These are phyloP conservation scores for Silvanus unidentatus DNA, from an alignment of 2,888 invertebrate genomes.

Conservation along the genomic window DNA sequence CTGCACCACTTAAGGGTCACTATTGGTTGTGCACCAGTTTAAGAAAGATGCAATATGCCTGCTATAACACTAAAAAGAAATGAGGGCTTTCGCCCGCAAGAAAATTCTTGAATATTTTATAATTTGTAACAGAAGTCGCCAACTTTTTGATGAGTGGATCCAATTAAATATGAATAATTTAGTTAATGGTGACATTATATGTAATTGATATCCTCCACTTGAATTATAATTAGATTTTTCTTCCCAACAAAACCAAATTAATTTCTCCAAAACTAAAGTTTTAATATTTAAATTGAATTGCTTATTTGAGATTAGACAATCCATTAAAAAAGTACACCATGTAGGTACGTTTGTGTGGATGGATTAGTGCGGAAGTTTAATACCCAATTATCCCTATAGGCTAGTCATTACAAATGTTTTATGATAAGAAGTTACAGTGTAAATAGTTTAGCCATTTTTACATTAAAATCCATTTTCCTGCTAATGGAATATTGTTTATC, in stretches of 20 bases:
- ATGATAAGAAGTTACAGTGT: too few relatives aligned
- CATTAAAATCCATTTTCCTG: slow-evolving; percentile 4
- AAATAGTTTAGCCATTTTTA: too few relatives aligned
- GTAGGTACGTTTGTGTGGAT: too few relatives aligned
- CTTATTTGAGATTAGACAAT: neutral
- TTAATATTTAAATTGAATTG: slow-evolving; percentile 22
- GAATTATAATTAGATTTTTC: slow-evolving; percentile 37
- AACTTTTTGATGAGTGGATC: slow-evolving; percentile 46
- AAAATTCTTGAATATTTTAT: slow-evolving; percentile 44
- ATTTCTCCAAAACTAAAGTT: slow-evolving; percentile 22
- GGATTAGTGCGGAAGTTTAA: too few relatives aligned
- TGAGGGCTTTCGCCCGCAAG: slow-evolving; percentile 41
- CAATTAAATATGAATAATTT: slow-evolving; percentile 48
- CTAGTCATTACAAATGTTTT: too few relatives aligned
- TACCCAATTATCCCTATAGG: too few relatives aligned
- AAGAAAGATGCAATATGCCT: slow-evolving; percentile 38
- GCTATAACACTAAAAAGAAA: slow-evolving; percentile 47
- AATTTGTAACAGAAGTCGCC: slow-evolving; percentile 46
- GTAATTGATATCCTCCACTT: slow-evolving; percentile 44
- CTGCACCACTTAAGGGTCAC: slow-evolving; percentile 30
- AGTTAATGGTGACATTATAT: slow-evolving; percentile 45
- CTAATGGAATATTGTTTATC: too few relatives aligned
- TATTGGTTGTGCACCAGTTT: slow-evolving; percentile 23
- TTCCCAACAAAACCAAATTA: slow-evolving; percentile 20
- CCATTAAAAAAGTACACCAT: neutral